phyloP scores from a whole-genome alignment of 1,140 invertebrate genomes.

The Dendrolimus kikuchii region DNA sequence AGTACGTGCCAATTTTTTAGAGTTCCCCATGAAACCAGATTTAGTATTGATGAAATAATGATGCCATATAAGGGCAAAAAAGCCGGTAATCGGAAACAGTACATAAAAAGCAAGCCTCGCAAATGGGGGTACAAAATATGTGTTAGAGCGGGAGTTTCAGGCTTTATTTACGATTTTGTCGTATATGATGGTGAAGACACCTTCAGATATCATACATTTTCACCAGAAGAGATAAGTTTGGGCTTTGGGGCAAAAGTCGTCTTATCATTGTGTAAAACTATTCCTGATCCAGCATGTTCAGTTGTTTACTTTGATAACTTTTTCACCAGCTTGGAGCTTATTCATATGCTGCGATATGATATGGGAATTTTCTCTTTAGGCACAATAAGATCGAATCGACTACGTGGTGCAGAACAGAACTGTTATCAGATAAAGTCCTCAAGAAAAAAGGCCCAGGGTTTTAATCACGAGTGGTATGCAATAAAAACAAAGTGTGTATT shows the following conservation, averaged over 20 bases:
- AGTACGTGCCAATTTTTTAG: slow-evolving; percentile 33
- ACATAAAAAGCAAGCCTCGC: slow-evolving; percentile 18
- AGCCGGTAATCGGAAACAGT: slow-evolving; percentile 35
- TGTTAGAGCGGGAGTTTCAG: slow-evolving; percentile 34
- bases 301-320: slow-evolving; percentile 24
- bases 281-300: slow-evolving; percentile 14
- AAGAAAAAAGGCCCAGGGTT: slow-evolving; percentile 24
- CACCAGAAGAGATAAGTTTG: slow-evolving; percentile 17
- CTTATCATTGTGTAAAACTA: slow-evolving; percentile 17
- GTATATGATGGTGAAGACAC: slow-evolving; percentile 33
- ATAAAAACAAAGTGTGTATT: slow-evolving; percentile 19
- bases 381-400: slow-evolving; percentile 22
- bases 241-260: slow-evolving; percentile 25
- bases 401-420: slow-evolving; percentile 16
- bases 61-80: slow-evolving; percentile 59
- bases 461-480: slow-evolving; percentile 20
- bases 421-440: slow-evolving; percentile 19
- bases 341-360: slow-evolving; percentile 16
- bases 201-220: slow-evolving; percentile 17
- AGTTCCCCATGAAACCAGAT: slow-evolving; percentile 29
- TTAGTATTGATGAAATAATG: slow-evolving; percentile 60
- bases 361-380: slow-evolving; percentile 25
- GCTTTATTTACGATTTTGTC: slow-evolving; percentile 52
- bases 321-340: slow-evolving; percentile 17
- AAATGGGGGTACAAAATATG: slow-evolving; percentile 49